Evolutionary conservation across 2,797 vertebrate species (phyloP).

Genomic region (Pyrocephalus nanus): DNA sequence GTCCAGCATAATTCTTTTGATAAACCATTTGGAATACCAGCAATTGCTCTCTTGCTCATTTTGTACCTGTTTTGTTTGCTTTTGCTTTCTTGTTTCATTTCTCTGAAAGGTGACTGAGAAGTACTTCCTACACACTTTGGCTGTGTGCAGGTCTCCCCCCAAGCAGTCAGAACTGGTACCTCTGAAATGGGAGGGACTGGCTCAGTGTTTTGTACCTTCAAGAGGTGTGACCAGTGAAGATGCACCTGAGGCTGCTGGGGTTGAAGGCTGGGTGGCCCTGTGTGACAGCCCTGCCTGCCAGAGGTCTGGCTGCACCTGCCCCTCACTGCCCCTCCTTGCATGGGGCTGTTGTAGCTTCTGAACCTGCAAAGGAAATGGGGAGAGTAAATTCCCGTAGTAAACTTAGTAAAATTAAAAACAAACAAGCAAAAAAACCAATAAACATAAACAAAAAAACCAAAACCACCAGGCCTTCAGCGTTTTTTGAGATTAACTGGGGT

Average conservation of each 20-base stretch:
- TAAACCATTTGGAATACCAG: neutral
- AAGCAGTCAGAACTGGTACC: neutral
- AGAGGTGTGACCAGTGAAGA: neutral
- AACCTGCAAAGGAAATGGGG: neutral
- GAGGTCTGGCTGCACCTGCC: neutral
- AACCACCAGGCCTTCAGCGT: neutral
- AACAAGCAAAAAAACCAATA: neutral
- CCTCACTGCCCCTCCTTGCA: neutral
- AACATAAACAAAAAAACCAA: neutral
- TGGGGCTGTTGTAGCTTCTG: neutral
- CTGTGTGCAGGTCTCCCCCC: neutral
- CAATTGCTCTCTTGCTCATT: neutral
- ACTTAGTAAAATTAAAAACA: neutral
- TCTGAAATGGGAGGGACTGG: neutral
- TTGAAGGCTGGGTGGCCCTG: neutral
- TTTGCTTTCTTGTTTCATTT: neutral
- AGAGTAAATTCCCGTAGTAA: neutral
- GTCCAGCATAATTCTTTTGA: neutral
- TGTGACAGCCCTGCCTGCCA: neutral
- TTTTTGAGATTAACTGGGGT: neutral
- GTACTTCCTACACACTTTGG: fast-evolving
- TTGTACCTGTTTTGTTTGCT: neutral
- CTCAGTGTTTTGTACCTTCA: neutral
- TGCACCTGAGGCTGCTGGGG: neutral
- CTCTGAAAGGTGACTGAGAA: neutral